Evolutionary conservation across 2,888 invertebrate species (phyloP).

Genomic region (Eilema caniola): DNA sequence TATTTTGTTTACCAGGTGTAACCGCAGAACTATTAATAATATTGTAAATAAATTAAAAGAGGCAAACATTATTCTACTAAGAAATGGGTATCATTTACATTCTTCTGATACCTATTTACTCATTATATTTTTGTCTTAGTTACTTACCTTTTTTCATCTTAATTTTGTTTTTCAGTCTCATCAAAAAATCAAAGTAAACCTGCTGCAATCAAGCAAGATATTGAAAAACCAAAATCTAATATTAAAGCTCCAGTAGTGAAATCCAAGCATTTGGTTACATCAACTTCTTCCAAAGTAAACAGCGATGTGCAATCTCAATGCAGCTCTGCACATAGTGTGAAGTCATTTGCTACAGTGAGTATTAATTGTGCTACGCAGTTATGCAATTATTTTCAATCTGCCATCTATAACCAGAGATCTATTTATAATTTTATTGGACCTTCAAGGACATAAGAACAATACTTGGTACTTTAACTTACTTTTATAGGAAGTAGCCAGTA

Average conservation of each 20-base stretch:
- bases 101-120: background rate
- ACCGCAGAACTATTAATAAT: too few species aligned
- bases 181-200: conserved; percentile 59
- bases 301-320: conserved; percentile 72
- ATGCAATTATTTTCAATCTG: too few species aligned
- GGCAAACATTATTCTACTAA: too few species aligned
- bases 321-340: conserved; percentile 70
- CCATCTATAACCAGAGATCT: too few species aligned
- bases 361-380: background rate
- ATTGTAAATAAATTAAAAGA: too few species aligned
- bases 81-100: background rate
- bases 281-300: conserved; percentile 53
- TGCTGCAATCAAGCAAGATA: conserved; percentile 57
- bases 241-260: conserved; percentile 48
- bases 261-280: conserved; percentile 39
- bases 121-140: background rate
- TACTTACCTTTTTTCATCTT: background rate
- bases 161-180: conserved; percentile 50
- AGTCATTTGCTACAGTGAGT: conserved; percentile 78
- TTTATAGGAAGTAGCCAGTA: background rate
- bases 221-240: conserved; percentile 51
- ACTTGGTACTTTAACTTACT: background rate
- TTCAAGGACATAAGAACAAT: background rate
- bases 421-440: too few species aligned
- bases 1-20: too few species aligned